Conservation (phyloP, 1,140 invertebrate genomes). For the Diachasmimorpha longicaudata region DNA sequence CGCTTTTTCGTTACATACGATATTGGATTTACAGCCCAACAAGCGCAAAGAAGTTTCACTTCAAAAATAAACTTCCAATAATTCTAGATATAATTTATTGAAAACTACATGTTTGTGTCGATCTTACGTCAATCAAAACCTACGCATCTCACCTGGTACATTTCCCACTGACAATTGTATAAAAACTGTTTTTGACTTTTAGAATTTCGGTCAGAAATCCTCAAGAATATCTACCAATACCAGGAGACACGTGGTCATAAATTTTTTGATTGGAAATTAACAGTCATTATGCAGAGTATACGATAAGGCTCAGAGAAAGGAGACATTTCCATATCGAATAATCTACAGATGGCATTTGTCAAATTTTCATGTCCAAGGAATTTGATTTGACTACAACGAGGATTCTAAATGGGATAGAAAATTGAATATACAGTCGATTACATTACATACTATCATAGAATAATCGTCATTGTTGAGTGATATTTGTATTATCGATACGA, state of each 20-base stretch:
- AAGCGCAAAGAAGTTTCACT: too few relatives aligned
- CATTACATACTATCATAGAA: conserved; percentile 8
- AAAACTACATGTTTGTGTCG: conserved; percentile 4
- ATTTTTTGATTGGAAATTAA: not conserved
- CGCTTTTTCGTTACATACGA: too few relatives aligned
- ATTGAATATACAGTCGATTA: conserved; percentile 18
- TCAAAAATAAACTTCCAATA: not conserved
- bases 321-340: conserved; percentile 10
- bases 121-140: not conserved
- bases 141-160: conserved; percentile 2
- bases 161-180: conserved; percentile 11
- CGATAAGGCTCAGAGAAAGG: not conserved
- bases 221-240: not conserved
- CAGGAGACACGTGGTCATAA: not conserved
- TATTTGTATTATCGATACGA: conserved; percentile 38
- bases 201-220: not conserved
- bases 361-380: not conserved
- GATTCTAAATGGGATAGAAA: not conserved
- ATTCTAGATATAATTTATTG: conserved; percentile 19
- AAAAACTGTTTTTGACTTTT: not conserved
- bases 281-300: conserved; percentile 7
- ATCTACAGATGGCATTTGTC: conserved; percentile 25
- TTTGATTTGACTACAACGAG: not conserved
- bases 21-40: too few relatives aligned
- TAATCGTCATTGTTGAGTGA: conserved; percentile 23